These are phyloP conservation scores for Homarus gammarus DNA, from an alignment of 2,888 invertebrate species.

Conservation along the genomic window DNA sequence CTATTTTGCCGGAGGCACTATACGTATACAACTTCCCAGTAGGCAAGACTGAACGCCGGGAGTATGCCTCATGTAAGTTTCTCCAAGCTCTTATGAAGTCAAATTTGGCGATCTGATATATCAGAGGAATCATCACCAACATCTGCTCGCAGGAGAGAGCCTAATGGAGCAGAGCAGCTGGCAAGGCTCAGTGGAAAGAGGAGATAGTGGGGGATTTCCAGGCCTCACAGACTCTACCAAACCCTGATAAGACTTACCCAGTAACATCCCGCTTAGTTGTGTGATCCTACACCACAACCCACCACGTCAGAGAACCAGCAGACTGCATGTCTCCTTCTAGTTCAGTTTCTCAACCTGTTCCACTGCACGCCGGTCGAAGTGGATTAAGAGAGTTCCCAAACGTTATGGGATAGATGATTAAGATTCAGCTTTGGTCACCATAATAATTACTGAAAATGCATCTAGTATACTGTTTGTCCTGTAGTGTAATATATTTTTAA, in stretches of 20 bases:
- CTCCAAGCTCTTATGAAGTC: not conserved
- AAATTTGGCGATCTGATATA: not conserved
- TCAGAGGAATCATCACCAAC: constrained; percentile 1
- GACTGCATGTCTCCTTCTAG: not conserved
- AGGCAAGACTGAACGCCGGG: constrained; percentile 9
- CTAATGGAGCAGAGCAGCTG: not conserved
- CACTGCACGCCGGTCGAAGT: not conserved
- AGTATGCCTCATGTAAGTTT: not conserved
- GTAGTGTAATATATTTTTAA: too few relatives aligned
- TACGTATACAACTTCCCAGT: not conserved
- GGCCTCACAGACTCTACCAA: not conserved
- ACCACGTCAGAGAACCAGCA: not conserved
- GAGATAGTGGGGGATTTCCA: not conserved
- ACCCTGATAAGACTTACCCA: not conserved
- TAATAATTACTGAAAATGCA: too few relatives aligned
- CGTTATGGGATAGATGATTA: not conserved
- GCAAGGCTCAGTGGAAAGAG: not conserved
- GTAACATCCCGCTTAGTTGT: not conserved
- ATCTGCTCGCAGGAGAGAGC: not conserved
- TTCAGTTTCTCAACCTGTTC: not conserved
- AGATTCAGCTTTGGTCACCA: too few relatives aligned
- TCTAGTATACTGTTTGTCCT: too few relatives aligned
- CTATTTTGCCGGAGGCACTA: not conserved
- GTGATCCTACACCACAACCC: not conserved
- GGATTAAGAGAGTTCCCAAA: not conserved